These are phyloP conservation scores for Drosophila carrolli DNA, from an alignment of 1,140 invertebrate genomes.

Conservation along the genomic window DNA sequence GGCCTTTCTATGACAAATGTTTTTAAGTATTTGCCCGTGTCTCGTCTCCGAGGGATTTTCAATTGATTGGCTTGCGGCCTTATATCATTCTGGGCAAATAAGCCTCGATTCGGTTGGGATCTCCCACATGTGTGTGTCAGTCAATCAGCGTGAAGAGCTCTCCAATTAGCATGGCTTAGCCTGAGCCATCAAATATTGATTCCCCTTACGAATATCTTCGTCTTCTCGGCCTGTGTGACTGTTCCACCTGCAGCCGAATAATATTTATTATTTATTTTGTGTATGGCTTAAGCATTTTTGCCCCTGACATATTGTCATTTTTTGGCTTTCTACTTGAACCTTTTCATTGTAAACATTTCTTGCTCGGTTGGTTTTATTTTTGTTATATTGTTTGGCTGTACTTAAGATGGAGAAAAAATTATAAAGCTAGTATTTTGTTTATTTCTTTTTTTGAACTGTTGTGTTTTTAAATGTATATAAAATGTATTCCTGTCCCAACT, in stretches of 20 bases:
- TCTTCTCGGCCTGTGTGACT: slow-evolving; percentile 2
- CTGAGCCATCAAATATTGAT: slow-evolving; percentile 38
- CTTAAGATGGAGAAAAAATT: neutral
- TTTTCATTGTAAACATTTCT: slow-evolving; percentile 7
- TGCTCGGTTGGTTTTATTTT: neutral
- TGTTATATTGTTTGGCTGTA: neutral
- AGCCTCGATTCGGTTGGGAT: slow-evolving; percentile 29
- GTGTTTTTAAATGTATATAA: neutral
- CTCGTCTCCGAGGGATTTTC: slow-evolving; percentile 28
- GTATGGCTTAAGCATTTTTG: slow-evolving; percentile 5
- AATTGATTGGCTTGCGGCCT: slow-evolving; percentile 38
- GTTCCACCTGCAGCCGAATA: slow-evolving; percentile 16
- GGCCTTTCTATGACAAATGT: slow-evolving; percentile 13
- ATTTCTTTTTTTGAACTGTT: neutral
- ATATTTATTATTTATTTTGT: slow-evolving; percentile 10
- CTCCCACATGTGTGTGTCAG: slow-evolving; percentile 20
- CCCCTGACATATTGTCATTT: slow-evolving; percentile 2
- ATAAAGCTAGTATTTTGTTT: neutral
- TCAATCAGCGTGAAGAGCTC: slow-evolving; percentile 43
- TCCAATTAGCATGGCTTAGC: slow-evolving; percentile 42
- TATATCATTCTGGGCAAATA: slow-evolving; percentile 21
- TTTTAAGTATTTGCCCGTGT: slow-evolving; percentile 22
- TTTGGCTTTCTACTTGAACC: slow-evolving; percentile 3
- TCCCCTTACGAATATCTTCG: slow-evolving; percentile 11
- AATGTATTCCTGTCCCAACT: neutral